A percentile compares a stretch with the other conserved stretches of the same genome.
Evolutionary conservation across 1,140 invertebrate genomes (phyloP).

Genomic region (Sesamia nonagrioides): DNA sequence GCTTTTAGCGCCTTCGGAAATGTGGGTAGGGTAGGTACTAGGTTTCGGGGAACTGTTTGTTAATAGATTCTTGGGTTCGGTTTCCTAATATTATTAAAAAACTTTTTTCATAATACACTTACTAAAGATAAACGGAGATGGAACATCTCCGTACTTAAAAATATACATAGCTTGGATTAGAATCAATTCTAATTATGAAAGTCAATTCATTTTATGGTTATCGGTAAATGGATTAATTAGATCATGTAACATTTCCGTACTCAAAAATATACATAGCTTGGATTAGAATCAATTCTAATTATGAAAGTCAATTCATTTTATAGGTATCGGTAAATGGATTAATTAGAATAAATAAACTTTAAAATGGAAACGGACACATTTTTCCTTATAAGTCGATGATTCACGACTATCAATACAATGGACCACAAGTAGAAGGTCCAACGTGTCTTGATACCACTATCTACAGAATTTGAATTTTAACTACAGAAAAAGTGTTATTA

Average conservation of each 20-base stretch:
- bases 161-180: too few species aligned
- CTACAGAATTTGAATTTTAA: constrained; percentile 10
- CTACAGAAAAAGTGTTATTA: not conserved
- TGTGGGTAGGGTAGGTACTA: constrained; percentile 41
- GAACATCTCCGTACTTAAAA: too few species aligned
- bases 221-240: not conserved
- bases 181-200: too few species aligned
- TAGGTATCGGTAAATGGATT: not conserved
- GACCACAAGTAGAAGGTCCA: not conserved
- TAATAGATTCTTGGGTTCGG: constrained; percentile 58
- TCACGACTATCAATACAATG: not conserved
- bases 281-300: too few species aligned
- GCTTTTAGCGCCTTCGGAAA: constrained; percentile 74
- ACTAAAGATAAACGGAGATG: too few species aligned
- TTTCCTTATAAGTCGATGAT: not conserved
- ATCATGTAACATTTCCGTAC: not conserved
- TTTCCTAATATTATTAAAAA: not conserved
- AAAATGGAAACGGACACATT: not conserved
- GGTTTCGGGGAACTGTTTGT: constrained; percentile 65
- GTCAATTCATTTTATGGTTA: too few species aligned
- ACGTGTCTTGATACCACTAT: not conserved
- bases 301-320: too few species aligned
- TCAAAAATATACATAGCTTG: too few species aligned
- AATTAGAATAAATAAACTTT: not conserved
- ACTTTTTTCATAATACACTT: too few species aligned